These are phyloP conservation scores for Leptodactylus fuscus DNA, from an alignment of 2,113 vertebrate genomes.

Conservation along the genomic window DNA sequence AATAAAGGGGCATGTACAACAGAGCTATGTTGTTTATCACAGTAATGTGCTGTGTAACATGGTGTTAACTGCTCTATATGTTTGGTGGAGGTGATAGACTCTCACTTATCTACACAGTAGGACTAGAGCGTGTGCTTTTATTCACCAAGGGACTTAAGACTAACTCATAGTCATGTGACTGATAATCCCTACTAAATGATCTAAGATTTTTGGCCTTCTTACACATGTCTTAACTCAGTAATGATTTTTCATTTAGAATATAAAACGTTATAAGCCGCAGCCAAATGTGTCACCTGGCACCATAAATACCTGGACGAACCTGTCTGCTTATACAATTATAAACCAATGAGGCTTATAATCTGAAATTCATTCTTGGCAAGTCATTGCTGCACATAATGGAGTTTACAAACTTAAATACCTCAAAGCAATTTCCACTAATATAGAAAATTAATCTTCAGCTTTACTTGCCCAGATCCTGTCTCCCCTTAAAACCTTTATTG, in stretches of 20 bases:
- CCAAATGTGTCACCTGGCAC: background rate
- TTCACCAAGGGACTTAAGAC: background rate
- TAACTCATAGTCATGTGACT: background rate
- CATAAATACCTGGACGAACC: background rate
- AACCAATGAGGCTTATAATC: constrained; percentile 4
- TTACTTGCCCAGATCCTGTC: constrained; percentile 3
- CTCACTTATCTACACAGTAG: background rate
- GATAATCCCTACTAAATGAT: background rate
- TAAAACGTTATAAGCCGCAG: background rate
- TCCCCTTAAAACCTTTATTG: background rate
- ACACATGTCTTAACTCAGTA: background rate
- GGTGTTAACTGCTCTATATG: no score
- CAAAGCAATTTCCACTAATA: constrained; percentile 12
- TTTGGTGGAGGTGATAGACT: no score
- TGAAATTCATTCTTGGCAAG: background rate
- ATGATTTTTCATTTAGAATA: background rate
- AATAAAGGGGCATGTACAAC: no score
- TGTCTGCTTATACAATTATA: constrained; percentile 5
- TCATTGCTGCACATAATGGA: background rate
- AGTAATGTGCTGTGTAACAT: no score
- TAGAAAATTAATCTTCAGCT: background rate
- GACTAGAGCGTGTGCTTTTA: background rate
- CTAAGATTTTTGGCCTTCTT: background rate
- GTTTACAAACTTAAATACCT: constrained; percentile 28
- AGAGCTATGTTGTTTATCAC: no score